These are phyloP conservation scores for Melangyna quadrimaculata DNA, from an alignment of 2,888 invertebrate species.

Conservation along the genomic window DNA sequence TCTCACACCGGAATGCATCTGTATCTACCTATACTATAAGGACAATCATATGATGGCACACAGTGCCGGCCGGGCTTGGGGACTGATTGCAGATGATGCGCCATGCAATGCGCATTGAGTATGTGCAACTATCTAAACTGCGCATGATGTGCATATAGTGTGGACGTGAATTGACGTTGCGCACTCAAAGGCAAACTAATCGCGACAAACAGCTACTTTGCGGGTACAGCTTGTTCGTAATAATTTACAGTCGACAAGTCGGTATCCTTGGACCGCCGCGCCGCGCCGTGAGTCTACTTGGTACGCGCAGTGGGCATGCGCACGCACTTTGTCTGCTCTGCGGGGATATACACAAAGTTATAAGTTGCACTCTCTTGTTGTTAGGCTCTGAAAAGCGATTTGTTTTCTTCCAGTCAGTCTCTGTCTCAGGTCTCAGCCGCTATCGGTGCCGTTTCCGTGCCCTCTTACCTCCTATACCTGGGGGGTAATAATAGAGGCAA, in stretches of 20 bases:
- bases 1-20: conserved; percentile 29
- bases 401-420: conserved; percentile 47
- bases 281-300: conserved; percentile 52
- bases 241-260: conserved; percentile 78
- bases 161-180: conserved; percentile 45
- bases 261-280: conserved; percentile 73
- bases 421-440: neutral
- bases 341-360: conserved; percentile 43
- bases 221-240: conserved; percentile 79
- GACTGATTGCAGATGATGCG: conserved; percentile 35
- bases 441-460: neutral
- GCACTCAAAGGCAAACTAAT: conserved; percentile 68
- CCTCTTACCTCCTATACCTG: neutral
- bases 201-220: conserved; percentile 78
- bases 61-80: too few relatives aligned
- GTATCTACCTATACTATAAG: neutral
- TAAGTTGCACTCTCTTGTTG: conserved; percentile 39
- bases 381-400: conserved; percentile 64
- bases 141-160: conserved; percentile 24
- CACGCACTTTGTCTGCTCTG: conserved; percentile 66
- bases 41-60: conserved; percentile 5
- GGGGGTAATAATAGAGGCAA: conserved; percentile 38
- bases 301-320: conserved; percentile 52
- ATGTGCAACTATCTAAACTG: conserved; percentile 34
- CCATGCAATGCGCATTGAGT: conserved; percentile 3